These are phyloP conservation scores for Spodoptera picta DNA, from an alignment of 2,888 invertebrate species.

Conservation along the genomic window DNA sequence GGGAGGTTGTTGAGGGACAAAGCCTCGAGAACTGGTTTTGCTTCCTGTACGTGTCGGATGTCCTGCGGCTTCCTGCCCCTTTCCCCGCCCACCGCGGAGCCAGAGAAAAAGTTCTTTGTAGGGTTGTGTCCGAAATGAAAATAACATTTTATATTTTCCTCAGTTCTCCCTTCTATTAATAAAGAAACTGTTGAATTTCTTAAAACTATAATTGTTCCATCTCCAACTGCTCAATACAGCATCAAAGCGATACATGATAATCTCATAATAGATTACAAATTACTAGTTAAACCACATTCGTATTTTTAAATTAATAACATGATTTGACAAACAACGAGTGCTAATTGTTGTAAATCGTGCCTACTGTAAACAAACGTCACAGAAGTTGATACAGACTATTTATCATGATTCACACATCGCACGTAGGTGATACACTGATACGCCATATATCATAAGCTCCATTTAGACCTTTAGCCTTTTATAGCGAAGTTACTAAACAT, in stretches of 20 bases:
- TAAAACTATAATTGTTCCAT: too few species aligned
- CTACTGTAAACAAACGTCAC: slow-evolving; percentile 44
- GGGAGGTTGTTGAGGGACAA: slow-evolving; percentile 83
- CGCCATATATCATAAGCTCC: slow-evolving; percentile 20
- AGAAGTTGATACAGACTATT: slow-evolving; percentile 45
- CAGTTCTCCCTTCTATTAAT: neutral
- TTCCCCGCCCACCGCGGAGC: slow-evolving; percentile 69
- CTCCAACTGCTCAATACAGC: too few species aligned
- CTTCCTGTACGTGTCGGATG: slow-evolving; percentile 89
- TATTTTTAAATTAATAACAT: too few species aligned
- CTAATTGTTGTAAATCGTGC: slow-evolving; percentile 16
- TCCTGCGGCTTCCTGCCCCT: slow-evolving; percentile 88
- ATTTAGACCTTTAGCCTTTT: slow-evolving; percentile 19
- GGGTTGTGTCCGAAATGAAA: slow-evolving; percentile 65
- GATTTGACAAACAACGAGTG: slow-evolving; percentile 16
- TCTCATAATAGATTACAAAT: too few species aligned
- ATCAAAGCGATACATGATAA: too few species aligned
- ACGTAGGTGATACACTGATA: slow-evolving; percentile 31
- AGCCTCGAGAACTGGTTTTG: slow-evolving; percentile 86
- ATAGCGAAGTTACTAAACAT: slow-evolving; percentile 32
- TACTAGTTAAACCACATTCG: too few species aligned
- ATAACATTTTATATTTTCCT: slow-evolving; percentile 10
- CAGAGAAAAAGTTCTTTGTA: slow-evolving; percentile 69
- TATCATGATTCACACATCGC: slow-evolving; percentile 48
- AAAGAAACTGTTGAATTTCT: too few species aligned